These are phyloP conservation scores for Sebastes kiyomatsui DNA, from an alignment of 2,797 vertebrate species.

Conservation along the genomic window DNA sequence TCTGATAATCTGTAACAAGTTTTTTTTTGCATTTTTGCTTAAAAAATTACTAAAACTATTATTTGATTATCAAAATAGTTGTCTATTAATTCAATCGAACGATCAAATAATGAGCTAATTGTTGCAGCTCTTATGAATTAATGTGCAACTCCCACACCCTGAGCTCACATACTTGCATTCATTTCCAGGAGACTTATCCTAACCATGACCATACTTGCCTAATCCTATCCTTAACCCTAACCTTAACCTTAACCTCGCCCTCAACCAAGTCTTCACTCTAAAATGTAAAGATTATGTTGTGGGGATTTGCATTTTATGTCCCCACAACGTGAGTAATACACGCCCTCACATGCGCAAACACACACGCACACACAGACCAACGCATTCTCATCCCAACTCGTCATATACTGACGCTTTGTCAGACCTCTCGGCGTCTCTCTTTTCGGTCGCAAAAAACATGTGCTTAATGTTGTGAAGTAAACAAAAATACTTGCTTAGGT, in stretches of 20 bases:
- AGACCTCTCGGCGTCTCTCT: too few relatives aligned
- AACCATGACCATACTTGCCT: not conserved
- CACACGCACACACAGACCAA: too few relatives aligned
- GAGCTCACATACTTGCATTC: not conserved
- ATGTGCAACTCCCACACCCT: too few relatives aligned
- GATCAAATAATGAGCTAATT: not conserved
- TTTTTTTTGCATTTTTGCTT: not conserved
- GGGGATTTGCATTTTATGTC: not conserved
- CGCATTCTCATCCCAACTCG: too few relatives aligned
- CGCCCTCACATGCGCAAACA: too few relatives aligned
- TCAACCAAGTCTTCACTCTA: not conserved
- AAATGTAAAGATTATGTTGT: not conserved
- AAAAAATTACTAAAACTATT: not conserved
- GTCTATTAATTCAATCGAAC: not conserved
- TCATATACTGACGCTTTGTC: too few relatives aligned
- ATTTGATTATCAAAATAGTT: not conserved
- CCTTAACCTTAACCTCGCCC: too few relatives aligned
- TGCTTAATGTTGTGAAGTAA: too few relatives aligned
- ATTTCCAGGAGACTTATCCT: not conserved
- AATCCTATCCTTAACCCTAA: not conserved
- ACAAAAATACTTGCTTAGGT: too few relatives aligned
- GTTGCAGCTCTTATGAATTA: not conserved
- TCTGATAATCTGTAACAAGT: not conserved
- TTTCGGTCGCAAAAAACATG: fast-evolving
- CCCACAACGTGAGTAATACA: not conserved